These are phyloP conservation scores for Nowickia ferox DNA, from an alignment of 2,888 invertebrate genomes.

Conservation along the genomic window DNA sequence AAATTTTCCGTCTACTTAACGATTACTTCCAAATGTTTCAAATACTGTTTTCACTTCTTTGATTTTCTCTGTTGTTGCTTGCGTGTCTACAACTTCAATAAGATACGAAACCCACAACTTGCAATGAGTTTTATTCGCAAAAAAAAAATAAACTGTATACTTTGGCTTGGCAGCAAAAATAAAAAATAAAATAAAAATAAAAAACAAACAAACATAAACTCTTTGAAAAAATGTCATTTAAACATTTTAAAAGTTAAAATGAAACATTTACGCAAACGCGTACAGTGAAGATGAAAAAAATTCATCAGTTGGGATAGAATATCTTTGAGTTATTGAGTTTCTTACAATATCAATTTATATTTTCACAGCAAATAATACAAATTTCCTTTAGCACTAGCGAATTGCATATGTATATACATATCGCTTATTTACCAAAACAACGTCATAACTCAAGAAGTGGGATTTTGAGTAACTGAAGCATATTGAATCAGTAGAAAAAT, in stretches of 20 bases:
- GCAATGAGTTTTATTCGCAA: slow-evolving; percentile 62
- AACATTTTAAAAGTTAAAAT: slow-evolving; percentile 41
- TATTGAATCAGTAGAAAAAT: no score
- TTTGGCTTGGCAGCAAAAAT: not conserved
- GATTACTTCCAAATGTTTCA: slow-evolving; percentile 26
- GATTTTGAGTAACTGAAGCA: no score
- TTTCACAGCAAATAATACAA: not conserved
- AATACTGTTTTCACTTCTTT: slow-evolving; percentile 6
- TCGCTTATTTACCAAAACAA: no score
- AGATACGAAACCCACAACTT: slow-evolving; percentile 48
- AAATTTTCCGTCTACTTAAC: slow-evolving; percentile 1
- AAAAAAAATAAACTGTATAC: slow-evolving; percentile 14
- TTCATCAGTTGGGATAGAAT: not conserved
- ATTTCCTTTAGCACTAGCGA: not conserved
- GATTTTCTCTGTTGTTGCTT: slow-evolving; percentile 19
- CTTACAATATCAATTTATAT: no score
- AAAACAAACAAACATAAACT: not conserved
- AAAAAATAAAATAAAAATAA: not conserved
- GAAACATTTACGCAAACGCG: not conserved
- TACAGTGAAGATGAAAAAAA: not conserved
- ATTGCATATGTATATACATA: no score
- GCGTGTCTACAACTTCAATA: slow-evolving; percentile 53
- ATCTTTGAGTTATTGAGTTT: no score
- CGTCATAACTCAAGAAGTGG: no score
- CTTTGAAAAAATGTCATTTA: slow-evolving; percentile 30